A percentile compares a stretch with the other conserved stretches of the same genome.
Evolutionary conservation across 2,113 vertebrate genomes (phyloP).

Genomic region (Bubo scandiacus): DNA sequence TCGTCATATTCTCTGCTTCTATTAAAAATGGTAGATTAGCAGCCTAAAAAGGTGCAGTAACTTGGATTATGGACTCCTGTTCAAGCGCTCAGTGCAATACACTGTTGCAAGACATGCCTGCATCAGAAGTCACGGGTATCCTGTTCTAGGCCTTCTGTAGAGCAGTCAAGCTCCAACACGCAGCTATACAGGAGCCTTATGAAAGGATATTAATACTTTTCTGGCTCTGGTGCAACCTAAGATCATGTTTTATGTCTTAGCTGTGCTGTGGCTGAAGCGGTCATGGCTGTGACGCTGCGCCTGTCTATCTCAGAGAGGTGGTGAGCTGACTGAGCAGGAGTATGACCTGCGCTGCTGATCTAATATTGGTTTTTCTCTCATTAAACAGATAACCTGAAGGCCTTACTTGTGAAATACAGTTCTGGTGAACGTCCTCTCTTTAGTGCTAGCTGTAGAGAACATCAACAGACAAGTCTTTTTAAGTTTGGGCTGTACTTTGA

Average conservation of each 20-base stretch:
- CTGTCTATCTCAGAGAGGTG: background rate
- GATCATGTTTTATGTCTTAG: background rate
- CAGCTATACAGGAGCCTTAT: background rate
- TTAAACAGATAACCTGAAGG: background rate
- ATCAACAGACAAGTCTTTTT: fast-evolving
- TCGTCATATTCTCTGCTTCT: background rate
- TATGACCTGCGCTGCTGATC: background rate
- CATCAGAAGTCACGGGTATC: background rate
- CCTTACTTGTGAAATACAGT: background rate
- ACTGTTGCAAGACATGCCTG: fast-evolving
- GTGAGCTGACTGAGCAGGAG: background rate
- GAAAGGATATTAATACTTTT: background rate
- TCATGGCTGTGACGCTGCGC: background rate
- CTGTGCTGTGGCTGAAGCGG: background rate
- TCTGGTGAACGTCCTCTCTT: background rate
- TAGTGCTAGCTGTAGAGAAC: background rate
- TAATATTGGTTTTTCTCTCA: fast-evolving
- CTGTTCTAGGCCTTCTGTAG: fast-evolving
- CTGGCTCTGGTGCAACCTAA: background rate
- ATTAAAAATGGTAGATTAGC: background rate
- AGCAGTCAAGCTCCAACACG: background rate
- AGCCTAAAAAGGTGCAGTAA: background rate
- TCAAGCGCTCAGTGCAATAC: fast-evolving
- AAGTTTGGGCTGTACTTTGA: background rate
- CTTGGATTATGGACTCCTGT: background rate